These are phyloP conservation scores for Odontamblyopus rebecca DNA, from an alignment of 2,797 vertebrate genomes.

Conservation along the genomic window DNA sequence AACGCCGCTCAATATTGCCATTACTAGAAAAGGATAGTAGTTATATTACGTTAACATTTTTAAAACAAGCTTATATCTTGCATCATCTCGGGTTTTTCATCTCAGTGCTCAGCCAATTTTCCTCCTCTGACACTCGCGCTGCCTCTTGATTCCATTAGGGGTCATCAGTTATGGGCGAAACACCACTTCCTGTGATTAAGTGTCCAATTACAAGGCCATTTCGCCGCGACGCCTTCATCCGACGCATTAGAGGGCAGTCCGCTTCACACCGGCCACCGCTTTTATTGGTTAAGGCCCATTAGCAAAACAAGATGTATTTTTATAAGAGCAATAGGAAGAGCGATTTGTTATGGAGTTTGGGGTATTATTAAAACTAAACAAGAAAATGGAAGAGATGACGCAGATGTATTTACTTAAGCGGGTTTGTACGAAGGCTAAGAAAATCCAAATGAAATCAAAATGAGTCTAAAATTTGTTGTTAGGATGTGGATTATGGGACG, in stretches of 20 bases:
- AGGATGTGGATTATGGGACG: no score
- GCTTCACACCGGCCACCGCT: slow-evolving; percentile 19
- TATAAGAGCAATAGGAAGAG: slow-evolving; percentile 1
- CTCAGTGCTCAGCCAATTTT: slow-evolving; percentile 33
- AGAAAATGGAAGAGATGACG: background rate
- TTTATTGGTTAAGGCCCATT: slow-evolving; percentile 8
- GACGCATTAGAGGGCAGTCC: slow-evolving; percentile 36
- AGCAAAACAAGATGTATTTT: slow-evolving; percentile 1
- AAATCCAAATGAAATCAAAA: background rate
- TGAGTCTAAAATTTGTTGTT: no score
- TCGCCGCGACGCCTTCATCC: slow-evolving; percentile 32
- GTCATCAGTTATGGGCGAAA: slow-evolving; percentile 53
- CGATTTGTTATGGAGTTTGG: background rate
- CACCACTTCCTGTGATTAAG: slow-evolving; percentile 66
- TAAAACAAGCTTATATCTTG: background rate
- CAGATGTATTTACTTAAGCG: background rate
- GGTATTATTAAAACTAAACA: background rate
- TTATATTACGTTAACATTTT: background rate
- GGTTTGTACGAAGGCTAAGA: background rate
- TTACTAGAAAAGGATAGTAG: background rate
- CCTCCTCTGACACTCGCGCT: slow-evolving; percentile 10
- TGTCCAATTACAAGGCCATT: slow-evolving; percentile 57
- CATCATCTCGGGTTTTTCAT: background rate
- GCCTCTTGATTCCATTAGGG: slow-evolving; percentile 33
- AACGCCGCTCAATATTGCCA: no score